Evolutionary conservation across 2,888 invertebrate genomes (phyloP).

Genomic region (Mesorhabditis sp.): DNA sequence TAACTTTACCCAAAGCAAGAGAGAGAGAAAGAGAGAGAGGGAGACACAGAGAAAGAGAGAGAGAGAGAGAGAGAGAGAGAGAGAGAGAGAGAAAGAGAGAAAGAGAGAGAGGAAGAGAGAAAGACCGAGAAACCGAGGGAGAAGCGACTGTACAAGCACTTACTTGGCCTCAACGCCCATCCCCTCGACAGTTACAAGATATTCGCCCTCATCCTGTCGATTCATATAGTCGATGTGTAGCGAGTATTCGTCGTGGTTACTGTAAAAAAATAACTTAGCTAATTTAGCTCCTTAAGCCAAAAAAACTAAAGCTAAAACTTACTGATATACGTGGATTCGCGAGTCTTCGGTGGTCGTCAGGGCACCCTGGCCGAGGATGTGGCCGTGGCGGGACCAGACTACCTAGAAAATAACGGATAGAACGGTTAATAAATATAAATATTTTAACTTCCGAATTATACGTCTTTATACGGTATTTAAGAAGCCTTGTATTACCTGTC

Average conservation of each 20-base stretch:
- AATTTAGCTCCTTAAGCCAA: background rate
- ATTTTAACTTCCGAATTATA: too few relatives aligned
- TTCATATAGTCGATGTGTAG: slow-evolving; percentile 29
- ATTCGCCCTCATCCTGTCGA: slow-evolving; percentile 32
- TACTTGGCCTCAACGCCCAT: slow-evolving; percentile 32
- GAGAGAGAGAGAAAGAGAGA: slow-evolving; percentile 2
- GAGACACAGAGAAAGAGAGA: background rate
- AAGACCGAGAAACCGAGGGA: background rate
- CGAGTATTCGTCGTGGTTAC: slow-evolving; percentile 29
- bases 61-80: background rate
- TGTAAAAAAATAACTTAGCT: slow-evolving; percentile 1
- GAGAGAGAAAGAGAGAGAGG: background rate
- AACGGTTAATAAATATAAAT: background rate
- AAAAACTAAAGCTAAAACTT: slow-evolving; percentile 7
- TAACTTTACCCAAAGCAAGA: background rate
- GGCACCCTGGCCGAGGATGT: slow-evolving; percentile 30
- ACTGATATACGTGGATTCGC: slow-evolving; percentile 29
- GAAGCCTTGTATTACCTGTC: slow-evolving; percentile 16
- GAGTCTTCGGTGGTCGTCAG: slow-evolving; percentile 22
- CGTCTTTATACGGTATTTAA: slow-evolving; percentile 1
- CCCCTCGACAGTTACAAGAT: slow-evolving; percentile 36
- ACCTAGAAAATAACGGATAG: slow-evolving; percentile 19
- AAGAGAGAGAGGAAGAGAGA: background rate
- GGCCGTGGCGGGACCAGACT: slow-evolving; percentile 27
- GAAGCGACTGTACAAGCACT: background rate